Conservation (phyloP, 2,113 vertebrate genomes). For the Sus scrofa region T2T-Sscrofa CM000828.6:32105501-32106000, state of each 20-base stretch:
- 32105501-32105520: not conserved
- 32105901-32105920: not conserved
- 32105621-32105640: constrained; percentile 31
- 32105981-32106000: not conserved
- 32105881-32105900: not conserved
- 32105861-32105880: not conserved
- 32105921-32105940: not conserved
- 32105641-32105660: not conserved
- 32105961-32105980: not conserved
- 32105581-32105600: not conserved
- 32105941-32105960: not conserved
- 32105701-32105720: not conserved
- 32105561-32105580: not conserved
- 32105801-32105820: too few relatives aligned
- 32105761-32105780: too few relatives aligned
- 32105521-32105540: not conserved
- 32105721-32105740: too few relatives aligned
- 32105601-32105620: not conserved
- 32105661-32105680: not conserved
- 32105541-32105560: constrained; percentile 23
- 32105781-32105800: too few relatives aligned
- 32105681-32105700: not conserved
- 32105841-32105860: too few relatives aligned
- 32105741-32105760: too few relatives aligned
- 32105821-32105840: too few relatives aligned